Percentiles rank a stretch among this genome's conserved stretches.
These are phyloP conservation scores for Hydrozoanthus gracilis DNA, from an alignment of 92 coral and sea anemone genomes.

Conservation along the genomic window DNA sequence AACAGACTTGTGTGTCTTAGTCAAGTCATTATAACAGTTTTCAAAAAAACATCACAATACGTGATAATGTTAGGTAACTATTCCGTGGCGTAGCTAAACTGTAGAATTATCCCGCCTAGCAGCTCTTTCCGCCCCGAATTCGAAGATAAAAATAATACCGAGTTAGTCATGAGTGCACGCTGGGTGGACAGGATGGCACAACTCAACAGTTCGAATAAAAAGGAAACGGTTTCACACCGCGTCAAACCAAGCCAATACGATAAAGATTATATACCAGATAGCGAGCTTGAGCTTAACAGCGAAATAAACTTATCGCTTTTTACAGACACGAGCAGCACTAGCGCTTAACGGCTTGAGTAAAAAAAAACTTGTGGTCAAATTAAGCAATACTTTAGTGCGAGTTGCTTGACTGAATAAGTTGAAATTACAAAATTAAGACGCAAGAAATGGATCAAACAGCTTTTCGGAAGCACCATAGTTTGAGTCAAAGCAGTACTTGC, in stretches of 20 bases:
- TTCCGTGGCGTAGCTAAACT: no score
- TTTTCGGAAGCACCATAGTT: neutral
- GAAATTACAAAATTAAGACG: no score
- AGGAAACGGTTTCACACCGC: constrained; percentile 1
- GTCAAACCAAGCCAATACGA: neutral
- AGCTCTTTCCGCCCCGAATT: neutral
- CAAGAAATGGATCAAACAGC: neutral
- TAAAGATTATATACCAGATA: neutral
- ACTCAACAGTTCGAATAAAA: no score
- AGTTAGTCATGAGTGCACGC: neutral
- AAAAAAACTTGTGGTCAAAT: no score
- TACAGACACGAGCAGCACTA: neutral
- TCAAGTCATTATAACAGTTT: neutral
- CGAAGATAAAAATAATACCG: neutral
- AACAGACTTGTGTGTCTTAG: neutral
- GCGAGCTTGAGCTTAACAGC: neutral
- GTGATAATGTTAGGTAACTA: neutral
- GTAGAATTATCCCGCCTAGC: no score
- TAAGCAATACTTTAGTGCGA: neutral
- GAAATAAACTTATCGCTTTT: neutral
- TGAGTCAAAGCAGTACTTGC: neutral
- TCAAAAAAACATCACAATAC: neutral
- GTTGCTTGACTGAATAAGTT: neutral
- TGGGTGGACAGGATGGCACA: neutral
- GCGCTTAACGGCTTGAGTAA: no score